These are phyloP conservation scores for Andrena dorsata DNA, from an alignment of 2,888 invertebrate genomes.

Conservation along the genomic window DNA sequence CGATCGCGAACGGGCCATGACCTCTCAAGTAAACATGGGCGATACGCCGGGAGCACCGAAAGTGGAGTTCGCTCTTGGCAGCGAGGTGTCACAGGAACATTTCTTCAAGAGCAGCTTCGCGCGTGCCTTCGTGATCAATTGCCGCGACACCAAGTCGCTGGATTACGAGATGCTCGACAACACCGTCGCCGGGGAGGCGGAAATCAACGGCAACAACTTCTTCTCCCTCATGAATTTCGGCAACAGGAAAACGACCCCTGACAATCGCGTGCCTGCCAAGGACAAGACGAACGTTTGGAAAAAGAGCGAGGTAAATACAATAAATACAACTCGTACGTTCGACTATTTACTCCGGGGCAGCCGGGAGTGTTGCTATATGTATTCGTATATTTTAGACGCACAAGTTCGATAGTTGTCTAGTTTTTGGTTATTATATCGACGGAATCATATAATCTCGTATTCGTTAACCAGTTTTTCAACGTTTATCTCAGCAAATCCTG, in stretches of 20 bases:
- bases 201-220: constrained; percentile 69
- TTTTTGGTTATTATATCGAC: too few relatives aligned
- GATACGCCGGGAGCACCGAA: constrained; percentile 73
- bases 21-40: constrained; percentile 61
- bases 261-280: background rate
- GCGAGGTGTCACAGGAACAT: constrained; percentile 83
- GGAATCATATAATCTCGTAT: too few relatives aligned
- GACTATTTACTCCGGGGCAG: too few relatives aligned
- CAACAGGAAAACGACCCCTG: background rate
- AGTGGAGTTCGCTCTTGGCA: constrained; percentile 81
- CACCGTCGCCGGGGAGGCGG: constrained; percentile 65
- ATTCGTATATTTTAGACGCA: too few relatives aligned
- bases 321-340: constrained; percentile 9
- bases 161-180: constrained; percentile 81
- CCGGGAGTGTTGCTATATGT: too few relatives aligned
- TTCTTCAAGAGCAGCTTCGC: constrained; percentile 87
- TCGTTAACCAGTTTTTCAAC: too few relatives aligned
- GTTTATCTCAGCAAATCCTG: too few relatives aligned
- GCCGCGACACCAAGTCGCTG: constrained; percentile 83
- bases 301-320: constrained; percentile 33
- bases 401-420: too few relatives aligned
- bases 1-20: background rate
- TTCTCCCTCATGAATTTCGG: constrained; percentile 75
- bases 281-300: constrained; percentile 17
- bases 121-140: constrained; percentile 85